Base-by-base conservation (phyloP, 2,888 invertebrate species). In the Nowickia ferox region DNA sequence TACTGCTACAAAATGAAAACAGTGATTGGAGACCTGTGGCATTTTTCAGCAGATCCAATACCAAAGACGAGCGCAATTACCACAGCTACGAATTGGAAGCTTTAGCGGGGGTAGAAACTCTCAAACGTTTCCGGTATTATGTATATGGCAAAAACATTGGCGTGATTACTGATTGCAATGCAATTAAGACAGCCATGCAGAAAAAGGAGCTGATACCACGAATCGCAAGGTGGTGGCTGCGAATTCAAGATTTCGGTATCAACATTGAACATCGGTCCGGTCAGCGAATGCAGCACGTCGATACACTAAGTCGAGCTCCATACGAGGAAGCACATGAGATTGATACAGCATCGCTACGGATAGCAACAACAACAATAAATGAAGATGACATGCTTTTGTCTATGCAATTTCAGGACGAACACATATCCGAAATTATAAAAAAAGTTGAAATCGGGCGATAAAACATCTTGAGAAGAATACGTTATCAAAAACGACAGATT, bases 21-120 rank as follows among this genome's bases (percentile, higher is more conserved):
- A 55, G 10, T 19, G 17, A 9, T 4, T 77, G 72, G 80, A 80
- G 77, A 40, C 80, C 84, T 0, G 71, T 84, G n/a, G 76, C 81
- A 2, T 86, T 80, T 44, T 87, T n/a, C 22, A 88, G 83, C 48
- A n/a, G 86, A 11, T 79, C 82, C 1, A 86, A 84, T 0, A 83
- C 69, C 0, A 38, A 72, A 0, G 76, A 78, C 8, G 86, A 87
- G n/a, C 10, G 57, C 0, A 66, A 76, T 0, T 84, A 65, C 5
- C 84, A 87, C 9, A 87, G 84, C 17, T 87, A 90, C 55, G 91
- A 92, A 59, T 86, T 92, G 0, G 86, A 88, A 30, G 63, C 86
- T 2, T 30, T 88, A 15, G 87, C 87, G 0, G 84, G 87, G 0
- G 87, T 87, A 0, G 87, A 87, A 48, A 19, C 79, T 0, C 79